phyloP scores from a whole-genome alignment of 2,113 vertebrate species.

The Gambusia holbrooki region DNA sequence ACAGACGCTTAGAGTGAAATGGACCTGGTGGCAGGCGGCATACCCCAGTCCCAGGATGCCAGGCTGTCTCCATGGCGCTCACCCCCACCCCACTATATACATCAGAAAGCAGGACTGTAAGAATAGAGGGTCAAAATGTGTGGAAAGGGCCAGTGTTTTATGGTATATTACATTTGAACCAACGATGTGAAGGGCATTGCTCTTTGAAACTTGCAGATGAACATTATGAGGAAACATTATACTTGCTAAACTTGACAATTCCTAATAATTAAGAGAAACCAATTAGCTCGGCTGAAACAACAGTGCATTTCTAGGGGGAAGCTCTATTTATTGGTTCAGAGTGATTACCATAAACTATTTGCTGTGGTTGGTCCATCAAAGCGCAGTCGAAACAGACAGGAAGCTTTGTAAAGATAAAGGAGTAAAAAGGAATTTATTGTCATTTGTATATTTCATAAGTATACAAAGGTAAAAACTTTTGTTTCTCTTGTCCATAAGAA shows the following conservation, averaged over 20 bases:
- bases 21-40: constrained; percentile 64
- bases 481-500: too few species aligned
- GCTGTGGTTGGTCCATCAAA: too few species aligned
- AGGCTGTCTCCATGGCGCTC: constrained; percentile 63
- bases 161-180: constrained; percentile 37
- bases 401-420: too few species aligned
- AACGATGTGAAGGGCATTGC: constrained; percentile 45
- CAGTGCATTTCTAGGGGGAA: too few species aligned
- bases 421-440: too few species aligned
- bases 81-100: constrained; percentile 35
- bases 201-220: constrained; percentile 32
- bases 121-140: constrained; percentile 57
- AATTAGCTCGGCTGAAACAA: not conserved
- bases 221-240: constrained; percentile 7
- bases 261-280: not conserved
- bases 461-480: too few species aligned
- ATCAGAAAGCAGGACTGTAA: constrained; percentile 45
- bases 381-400: too few species aligned
- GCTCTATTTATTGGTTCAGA: too few species aligned
- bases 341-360: too few species aligned
- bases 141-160: constrained; percentile 29
- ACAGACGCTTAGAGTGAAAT: constrained; percentile 70
- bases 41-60: constrained; percentile 70
- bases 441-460: too few species aligned
- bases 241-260: not conserved